Conservation (phyloP, 2,113 vertebrate genomes). For the Zingel zingel region DNA sequence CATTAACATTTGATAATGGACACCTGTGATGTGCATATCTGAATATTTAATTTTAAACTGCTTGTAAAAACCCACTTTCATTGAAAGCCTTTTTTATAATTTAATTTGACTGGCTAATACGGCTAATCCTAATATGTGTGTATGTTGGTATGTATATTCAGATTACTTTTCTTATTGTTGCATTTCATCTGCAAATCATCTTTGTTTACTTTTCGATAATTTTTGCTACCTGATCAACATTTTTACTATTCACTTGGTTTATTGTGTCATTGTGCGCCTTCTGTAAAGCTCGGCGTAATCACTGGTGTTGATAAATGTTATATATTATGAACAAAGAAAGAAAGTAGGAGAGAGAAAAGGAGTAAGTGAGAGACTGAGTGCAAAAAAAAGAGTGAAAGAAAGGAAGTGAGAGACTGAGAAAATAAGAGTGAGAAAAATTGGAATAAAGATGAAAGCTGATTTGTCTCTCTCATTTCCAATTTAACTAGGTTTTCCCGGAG, state of each 20-base stretch:
- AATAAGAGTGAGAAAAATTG: conserved; percentile 7
- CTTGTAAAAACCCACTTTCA: not conserved
- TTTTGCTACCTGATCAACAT: not conserved
- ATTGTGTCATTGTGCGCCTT: not conserved
- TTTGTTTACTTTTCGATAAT: not conserved
- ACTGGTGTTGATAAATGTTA: not conserved
- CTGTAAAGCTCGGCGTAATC: not conserved
- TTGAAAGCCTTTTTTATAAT: not conserved
- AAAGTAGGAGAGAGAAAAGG: not conserved
- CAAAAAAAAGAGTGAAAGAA: not conserved
- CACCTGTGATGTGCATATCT: not conserved
- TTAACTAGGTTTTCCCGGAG: conserved; percentile 53
- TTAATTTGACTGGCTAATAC: not conserved
- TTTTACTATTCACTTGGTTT: not conserved
- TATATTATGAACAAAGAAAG: not conserved
- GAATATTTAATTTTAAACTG: not conserved
- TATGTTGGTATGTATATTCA: not conserved
- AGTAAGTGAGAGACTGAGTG: not conserved
- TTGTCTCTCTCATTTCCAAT: conserved; percentile 57
- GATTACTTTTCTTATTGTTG: not conserved
- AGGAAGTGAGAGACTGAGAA: not conserved
- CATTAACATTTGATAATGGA: not conserved
- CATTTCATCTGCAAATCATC: not conserved
- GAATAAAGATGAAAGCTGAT: conserved; percentile 57
- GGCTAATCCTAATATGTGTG: not conserved